These are phyloP conservation scores for Ophioninae sp. DNA, from an alignment of 2,888 invertebrate species.

Conservation along the genomic window DNA sequence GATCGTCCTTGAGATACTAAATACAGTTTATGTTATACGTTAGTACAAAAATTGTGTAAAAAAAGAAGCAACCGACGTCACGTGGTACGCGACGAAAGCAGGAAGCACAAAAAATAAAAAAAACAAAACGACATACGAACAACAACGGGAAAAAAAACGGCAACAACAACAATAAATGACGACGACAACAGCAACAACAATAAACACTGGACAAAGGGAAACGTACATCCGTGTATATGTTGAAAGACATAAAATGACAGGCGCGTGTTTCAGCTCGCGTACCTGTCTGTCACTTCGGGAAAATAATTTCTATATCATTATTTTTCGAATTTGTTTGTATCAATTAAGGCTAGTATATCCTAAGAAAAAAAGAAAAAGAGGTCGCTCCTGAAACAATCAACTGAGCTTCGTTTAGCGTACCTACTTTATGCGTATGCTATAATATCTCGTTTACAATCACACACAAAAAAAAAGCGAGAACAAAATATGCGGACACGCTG, in stretches of 20 bases:
- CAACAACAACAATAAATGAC: too few relatives aligned
- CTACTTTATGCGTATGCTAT: slow-evolving; percentile 59
- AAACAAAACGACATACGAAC: slow-evolving; percentile 5
- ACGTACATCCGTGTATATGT: slow-evolving; percentile 16
- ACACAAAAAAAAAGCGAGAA: slow-evolving; percentile 3
- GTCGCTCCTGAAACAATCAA: slow-evolving; percentile 77
- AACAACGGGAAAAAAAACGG: neutral
- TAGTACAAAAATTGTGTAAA: slow-evolving; percentile 57
- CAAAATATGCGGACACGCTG: too few relatives aligned
- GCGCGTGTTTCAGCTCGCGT: slow-evolving; percentile 37
- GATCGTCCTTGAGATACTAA: slow-evolving; percentile 42
- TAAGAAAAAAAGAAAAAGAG: slow-evolving; percentile 46
- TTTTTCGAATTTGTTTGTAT: slow-evolving; percentile 61
- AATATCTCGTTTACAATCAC: slow-evolving; percentile 57
- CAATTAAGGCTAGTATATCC: slow-evolving; percentile 52
- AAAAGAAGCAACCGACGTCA: slow-evolving; percentile 2
- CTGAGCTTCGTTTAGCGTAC: slow-evolving; percentile 79
- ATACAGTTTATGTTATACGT: slow-evolving; percentile 49
- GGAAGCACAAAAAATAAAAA: neutral
- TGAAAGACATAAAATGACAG: slow-evolving; percentile 16
- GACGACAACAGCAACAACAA: neutral
- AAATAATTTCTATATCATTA: slow-evolving; percentile 59
- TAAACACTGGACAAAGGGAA: slow-evolving; percentile 20
- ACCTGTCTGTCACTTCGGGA: slow-evolving; percentile 36
- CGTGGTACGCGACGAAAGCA: neutral